Conservation (phyloP, 2,888 invertebrate species). For the Toxonevra muliebris region DNA sequence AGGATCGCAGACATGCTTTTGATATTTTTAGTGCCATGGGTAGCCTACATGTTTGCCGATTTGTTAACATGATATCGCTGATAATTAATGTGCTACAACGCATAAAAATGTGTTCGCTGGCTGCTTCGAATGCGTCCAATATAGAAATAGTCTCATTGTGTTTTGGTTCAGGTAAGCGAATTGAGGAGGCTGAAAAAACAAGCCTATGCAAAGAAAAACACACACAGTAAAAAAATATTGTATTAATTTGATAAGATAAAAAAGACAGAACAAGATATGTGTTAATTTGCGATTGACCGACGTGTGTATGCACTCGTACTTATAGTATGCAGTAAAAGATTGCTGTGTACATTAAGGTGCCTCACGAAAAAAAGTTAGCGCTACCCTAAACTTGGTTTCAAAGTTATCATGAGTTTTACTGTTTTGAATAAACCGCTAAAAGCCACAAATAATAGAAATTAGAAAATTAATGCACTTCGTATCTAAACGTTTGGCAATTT, state of each 20-base stretch:
- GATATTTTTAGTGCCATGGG: not conserved
- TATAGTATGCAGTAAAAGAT: no score
- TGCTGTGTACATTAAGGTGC: no score
- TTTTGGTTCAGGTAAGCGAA: no score
- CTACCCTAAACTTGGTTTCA: no score
- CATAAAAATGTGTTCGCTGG: constrained; percentile 12
- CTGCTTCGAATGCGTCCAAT: not conserved
- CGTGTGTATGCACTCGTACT: not conserved
- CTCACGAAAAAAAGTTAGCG: no score
- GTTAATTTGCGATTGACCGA: not conserved
- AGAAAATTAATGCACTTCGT: no score
- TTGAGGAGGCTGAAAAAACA: no score
- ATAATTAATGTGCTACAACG: constrained; percentile 19
- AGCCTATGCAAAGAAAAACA: not conserved
- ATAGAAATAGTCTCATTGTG: not conserved
- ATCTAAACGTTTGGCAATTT: no score
- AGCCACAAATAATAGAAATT: no score
- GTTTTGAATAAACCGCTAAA: no score
- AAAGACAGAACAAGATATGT: not conserved
- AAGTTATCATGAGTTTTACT: no score
- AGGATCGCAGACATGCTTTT: not conserved
- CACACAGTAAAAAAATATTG: not conserved
- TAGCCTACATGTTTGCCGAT: constrained; percentile 11
- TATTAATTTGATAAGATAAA: not conserved
- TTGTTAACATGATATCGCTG: constrained; percentile 26